These are phyloP conservation scores for Tenthredo distinguenda DNA, from an alignment of 2,888 invertebrate genomes.

Conservation along the genomic window DNA sequence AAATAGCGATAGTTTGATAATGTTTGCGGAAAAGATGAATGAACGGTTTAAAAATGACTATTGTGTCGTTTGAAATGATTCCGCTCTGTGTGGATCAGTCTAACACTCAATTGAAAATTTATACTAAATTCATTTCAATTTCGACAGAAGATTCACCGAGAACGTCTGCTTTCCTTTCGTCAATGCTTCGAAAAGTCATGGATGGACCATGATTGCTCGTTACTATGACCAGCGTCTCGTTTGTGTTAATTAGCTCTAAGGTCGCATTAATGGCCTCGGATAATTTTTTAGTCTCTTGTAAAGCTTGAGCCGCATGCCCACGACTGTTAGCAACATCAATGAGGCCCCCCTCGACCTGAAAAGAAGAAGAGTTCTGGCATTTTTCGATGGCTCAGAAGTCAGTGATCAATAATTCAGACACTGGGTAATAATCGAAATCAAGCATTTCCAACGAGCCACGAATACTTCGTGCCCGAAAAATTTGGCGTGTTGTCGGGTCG, in stretches of 20 bases:
- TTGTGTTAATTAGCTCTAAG: constrained; percentile 80
- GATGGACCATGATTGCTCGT: constrained; percentile 93
- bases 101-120: too few species aligned
- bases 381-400: neutral
- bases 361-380: neutral
- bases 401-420: neutral
- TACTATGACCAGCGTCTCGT: constrained; percentile 90
- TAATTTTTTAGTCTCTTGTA: constrained; percentile 89
- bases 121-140: neutral
- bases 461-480: neutral
- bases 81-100: too few species aligned
- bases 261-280: constrained; percentile 88
- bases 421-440: too few species aligned
- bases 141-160: constrained; percentile 80
- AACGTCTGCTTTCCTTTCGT: constrained; percentile 84
- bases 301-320: constrained; percentile 87
- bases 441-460: neutral
- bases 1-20: too few species aligned
- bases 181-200: constrained; percentile 88
- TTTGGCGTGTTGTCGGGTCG: neutral
- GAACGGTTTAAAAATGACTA: neutral
- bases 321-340: constrained; percentile 94
- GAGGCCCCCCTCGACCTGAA: constrained; percentile 90
- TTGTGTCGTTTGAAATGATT: neutral
- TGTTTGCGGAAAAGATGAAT: neutral